Evolutionary conservation across 1,140 invertebrate species (phyloP).

Genomic region (Drosophila jambulina): DNA sequence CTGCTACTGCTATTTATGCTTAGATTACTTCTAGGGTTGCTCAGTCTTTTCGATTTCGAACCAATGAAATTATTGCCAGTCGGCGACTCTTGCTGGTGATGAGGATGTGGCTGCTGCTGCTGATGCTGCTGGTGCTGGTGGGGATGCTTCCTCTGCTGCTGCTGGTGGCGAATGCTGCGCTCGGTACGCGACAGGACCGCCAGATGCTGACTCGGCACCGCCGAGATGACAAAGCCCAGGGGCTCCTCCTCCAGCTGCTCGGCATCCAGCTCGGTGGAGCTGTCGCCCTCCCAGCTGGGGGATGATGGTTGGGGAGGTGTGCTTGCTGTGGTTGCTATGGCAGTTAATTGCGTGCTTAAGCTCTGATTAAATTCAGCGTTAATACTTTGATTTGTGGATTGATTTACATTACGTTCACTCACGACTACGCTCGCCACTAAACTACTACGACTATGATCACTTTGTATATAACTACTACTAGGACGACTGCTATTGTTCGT

Average conservation of each 20-base stretch:
- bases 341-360: conserved; percentile 63
- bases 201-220: conserved; percentile 53
- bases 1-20: conserved; percentile 73
- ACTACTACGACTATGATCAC: conserved; percentile 78
- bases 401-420: conserved; percentile 73
- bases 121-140: conserved; percentile 38
- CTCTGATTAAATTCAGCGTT: conserved; percentile 79
- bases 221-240: conserved; percentile 65
- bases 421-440: conserved; percentile 53
- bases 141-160: conserved; percentile 43
- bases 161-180: conserved; percentile 73
- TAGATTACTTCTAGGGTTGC: conserved; percentile 83
- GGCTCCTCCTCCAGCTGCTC: conserved; percentile 41
- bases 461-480: conserved; percentile 75
- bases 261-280: conserved; percentile 9
- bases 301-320: conserved; percentile 23
- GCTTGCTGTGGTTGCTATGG: conserved; percentile 53
- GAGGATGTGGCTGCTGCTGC: conserved; percentile 31
- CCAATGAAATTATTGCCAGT: conserved; percentile 74
- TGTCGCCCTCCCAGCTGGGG: conserved; percentile 17
- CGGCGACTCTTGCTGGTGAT: conserved; percentile 33
- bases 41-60: conserved; percentile 85
- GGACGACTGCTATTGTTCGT: conserved; percentile 36
- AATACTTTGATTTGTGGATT: conserved; percentile 77
- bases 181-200: conserved; percentile 81